A percentile compares a stretch with the other conserved stretches of the same genome.
phyloP scores from a whole-genome alignment of 2,888 invertebrate genomes.

The Nebria brevicollis region DNA sequence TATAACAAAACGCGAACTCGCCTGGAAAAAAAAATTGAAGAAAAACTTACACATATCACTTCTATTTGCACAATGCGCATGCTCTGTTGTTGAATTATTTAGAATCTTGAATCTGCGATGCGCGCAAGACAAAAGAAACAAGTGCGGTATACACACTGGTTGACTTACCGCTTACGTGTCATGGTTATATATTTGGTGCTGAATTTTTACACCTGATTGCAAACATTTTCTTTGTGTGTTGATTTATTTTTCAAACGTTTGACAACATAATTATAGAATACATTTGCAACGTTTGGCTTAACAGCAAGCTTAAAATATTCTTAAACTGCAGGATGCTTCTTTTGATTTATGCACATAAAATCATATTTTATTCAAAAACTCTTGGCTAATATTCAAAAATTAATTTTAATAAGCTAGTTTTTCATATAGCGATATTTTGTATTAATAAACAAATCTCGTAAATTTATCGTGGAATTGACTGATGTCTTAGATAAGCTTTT shows the following conservation, averaged over 20 bases:
- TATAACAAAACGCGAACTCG: not conserved
- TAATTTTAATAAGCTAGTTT: too few relatives aligned
- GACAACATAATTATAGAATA: constrained; percentile 47
- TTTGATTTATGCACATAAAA: too few relatives aligned
- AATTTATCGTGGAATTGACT: not conserved
- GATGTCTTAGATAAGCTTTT: not conserved
- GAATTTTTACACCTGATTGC: constrained; percentile 35
- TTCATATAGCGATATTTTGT: too few relatives aligned
- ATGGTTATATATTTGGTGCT: constrained; percentile 38
- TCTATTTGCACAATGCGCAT: constrained; percentile 24
- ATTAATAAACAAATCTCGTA: too few relatives aligned
- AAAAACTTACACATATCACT: not conserved
- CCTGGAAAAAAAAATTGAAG: not conserved
- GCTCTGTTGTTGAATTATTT: constrained; percentile 5
- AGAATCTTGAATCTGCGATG: not conserved
- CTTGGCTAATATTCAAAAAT: too few relatives aligned
- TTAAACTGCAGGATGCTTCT: too few relatives aligned
- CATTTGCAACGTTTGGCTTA: constrained; percentile 23
- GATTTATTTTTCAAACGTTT: constrained; percentile 45
- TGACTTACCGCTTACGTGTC: constrained; percentile 37
- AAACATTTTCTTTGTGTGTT: constrained; percentile 42
- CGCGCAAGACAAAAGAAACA: constrained; percentile 2
- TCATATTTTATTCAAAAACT: too few relatives aligned
- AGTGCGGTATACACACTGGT: constrained; percentile 2
- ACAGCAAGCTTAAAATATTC: too few relatives aligned